Base-by-base conservation (phyloP, 2,797 vertebrate species). In the Sebastes oblongus region DNA sequence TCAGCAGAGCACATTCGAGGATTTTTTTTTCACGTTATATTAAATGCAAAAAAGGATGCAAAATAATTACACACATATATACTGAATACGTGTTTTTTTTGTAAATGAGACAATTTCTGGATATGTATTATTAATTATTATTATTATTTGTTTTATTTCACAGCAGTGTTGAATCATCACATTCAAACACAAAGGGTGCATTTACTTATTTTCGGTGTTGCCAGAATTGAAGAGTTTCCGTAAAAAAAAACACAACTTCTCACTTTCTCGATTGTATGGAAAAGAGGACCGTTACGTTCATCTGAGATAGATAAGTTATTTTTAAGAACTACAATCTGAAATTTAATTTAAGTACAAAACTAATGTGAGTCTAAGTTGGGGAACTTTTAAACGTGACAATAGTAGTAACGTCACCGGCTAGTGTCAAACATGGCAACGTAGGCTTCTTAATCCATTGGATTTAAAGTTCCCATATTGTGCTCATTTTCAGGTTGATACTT, bases 1-100 rank as follows among this genome's bases (percentile, higher is more conserved):
- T 85, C 75, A 24, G 8, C 2, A 1, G 0, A 77, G 87, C 92
- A 94, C 87, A 89, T 96, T 95, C 94, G 16, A 42, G 1, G 12
- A 39, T 1, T 30, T 81, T 39, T 39, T 6, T 9, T 22, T 16
- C 7, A 42, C 1, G 3, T 36, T 39, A 30, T 1, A 30, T n/a
- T 1, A 16, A 46, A 69, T 24, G 0, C 1, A 14, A 42, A 0
- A 46, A 50, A 30, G 0, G 0, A 22, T 8, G 36, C 1, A n/a
- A 9, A n/a, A n/a, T 5, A 7, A 7, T 1, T 14, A 18, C 1
- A 13, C 2, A 2, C 9, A 3, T 4, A 20, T 13, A 39, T 39
- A 39, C 0, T 10, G 4, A 1, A 22, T 39, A 1, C 1, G 0
- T 46, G 3, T 42, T 4, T 42, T 4, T 42, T 30, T 13, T 42